These are phyloP conservation scores for Prosapia bicincta DNA, from an alignment of 2,888 invertebrate species.

Conservation along the genomic window DNA sequence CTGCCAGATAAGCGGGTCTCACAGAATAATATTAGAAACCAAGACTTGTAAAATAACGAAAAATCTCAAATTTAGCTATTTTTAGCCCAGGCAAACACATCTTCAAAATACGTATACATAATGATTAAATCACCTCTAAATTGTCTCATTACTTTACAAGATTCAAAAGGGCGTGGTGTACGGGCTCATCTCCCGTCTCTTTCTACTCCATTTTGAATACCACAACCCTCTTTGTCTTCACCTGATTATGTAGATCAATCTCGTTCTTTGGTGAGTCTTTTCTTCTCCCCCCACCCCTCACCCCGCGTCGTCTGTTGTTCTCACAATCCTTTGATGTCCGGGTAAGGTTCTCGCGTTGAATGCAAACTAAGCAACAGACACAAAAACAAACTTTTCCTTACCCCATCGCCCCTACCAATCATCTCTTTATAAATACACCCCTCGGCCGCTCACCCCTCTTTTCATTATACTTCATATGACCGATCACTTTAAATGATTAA, in stretches of 20 bases:
- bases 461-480: not conserved
- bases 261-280: not conserved
- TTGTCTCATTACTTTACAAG: not conserved
- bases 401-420: constrained; percentile 4
- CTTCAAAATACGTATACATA: too few species aligned
- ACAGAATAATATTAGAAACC: too few species aligned
- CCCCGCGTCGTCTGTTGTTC: not conserved
- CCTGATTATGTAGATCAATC: not conserved
- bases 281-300: not conserved
- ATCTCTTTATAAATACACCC: constrained; percentile 15
- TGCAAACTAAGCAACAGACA: constrained; percentile 18
- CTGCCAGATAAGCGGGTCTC: too few species aligned
- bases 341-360: not conserved
- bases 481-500: not conserved
- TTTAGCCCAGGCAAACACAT: too few species aligned
- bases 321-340: constrained; percentile 17
- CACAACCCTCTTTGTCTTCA: not conserved
- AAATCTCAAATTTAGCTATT: too few species aligned
- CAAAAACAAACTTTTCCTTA: constrained; percentile 6
- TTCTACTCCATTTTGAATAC: constrained; percentile 10
- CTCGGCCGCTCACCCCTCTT: not conserved
- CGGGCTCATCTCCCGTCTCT: not conserved
- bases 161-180: not conserved
- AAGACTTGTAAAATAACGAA: too few species aligned
- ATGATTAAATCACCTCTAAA: not conserved